These are phyloP conservation scores for Papilio glaucus DNA, from an alignment of 1,140 invertebrate genomes.

Conservation along the genomic window DNA sequence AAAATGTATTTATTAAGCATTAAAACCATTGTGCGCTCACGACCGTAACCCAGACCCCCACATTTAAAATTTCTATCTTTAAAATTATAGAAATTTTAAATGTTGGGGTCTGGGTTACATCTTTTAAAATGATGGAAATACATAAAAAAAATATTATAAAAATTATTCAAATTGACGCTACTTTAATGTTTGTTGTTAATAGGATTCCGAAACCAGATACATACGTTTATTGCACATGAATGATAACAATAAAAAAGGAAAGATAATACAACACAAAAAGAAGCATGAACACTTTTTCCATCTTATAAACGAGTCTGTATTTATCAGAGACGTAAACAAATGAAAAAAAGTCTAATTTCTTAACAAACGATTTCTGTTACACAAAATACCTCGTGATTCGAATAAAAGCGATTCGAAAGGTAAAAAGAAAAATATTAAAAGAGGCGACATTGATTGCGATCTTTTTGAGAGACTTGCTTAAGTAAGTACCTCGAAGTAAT, in stretches of 20 bases:
- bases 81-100: too few species aligned
- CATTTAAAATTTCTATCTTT: too few species aligned
- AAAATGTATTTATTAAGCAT: too few species aligned
- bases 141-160: too few species aligned
- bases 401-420: slow-evolving; percentile 17
- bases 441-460: slow-evolving; percentile 46
- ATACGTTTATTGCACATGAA: neutral
- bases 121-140: too few species aligned
- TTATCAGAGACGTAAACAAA: slow-evolving; percentile 18
- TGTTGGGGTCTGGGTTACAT: too few species aligned
- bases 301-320: slow-evolving; percentile 7
- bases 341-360: slow-evolving; percentile 24
- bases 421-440: slow-evolving; percentile 33
- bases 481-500: slow-evolving; percentile 53
- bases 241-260: neutral
- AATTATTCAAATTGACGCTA: too few species aligned
- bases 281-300: neutral
- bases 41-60: too few species aligned
- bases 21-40: too few species aligned
- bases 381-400: slow-evolving; percentile 19
- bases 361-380: slow-evolving; percentile 34
- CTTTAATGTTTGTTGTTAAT: too few species aligned
- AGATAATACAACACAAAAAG: neutral
- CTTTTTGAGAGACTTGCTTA: slow-evolving; percentile 47
- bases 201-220: too few species aligned